A percentile compares a stretch with the other conserved stretches of the same genome.
phyloP scores from a whole-genome alignment of 2,797 vertebrate genomes.

The Hydrophis major region DNA sequence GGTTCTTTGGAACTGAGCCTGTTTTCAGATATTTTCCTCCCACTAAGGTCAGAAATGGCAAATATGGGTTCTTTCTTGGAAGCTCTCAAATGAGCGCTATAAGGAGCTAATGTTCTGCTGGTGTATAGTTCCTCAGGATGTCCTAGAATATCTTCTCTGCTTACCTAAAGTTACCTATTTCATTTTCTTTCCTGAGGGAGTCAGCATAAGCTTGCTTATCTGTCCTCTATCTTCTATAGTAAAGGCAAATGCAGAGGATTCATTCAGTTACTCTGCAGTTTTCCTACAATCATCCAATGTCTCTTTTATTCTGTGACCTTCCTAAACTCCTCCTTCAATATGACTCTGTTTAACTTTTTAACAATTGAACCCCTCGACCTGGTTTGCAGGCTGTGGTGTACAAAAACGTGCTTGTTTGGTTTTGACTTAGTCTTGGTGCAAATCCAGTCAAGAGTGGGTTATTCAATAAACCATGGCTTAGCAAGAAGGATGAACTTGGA shows the following conservation, averaged over 20 bases:
- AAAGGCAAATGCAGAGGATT: not conserved
- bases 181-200: not conserved
- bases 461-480: not conserved
- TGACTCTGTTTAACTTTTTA: not conserved
- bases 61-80: not conserved
- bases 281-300: not conserved
- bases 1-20: not conserved
- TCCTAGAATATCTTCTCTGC: not conserved
- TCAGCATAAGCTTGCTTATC: not conserved
- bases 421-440: not conserved
- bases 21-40: not conserved
- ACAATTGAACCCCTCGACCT: not conserved
- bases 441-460: not conserved
- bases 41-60: not conserved
- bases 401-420: not conserved
- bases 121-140: not conserved
- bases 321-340: not conserved
- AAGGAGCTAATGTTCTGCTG: not conserved
- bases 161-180: not conserved
- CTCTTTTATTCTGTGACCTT: not conserved
- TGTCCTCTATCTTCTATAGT: not conserved
- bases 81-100: not conserved
- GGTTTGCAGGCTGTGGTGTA: not conserved
- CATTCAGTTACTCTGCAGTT: not conserved
- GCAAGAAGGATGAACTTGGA: not conserved